These are phyloP conservation scores for Dexiosoma caninum DNA, from an alignment of 2,888 invertebrate species.

Conservation along the genomic window DNA sequence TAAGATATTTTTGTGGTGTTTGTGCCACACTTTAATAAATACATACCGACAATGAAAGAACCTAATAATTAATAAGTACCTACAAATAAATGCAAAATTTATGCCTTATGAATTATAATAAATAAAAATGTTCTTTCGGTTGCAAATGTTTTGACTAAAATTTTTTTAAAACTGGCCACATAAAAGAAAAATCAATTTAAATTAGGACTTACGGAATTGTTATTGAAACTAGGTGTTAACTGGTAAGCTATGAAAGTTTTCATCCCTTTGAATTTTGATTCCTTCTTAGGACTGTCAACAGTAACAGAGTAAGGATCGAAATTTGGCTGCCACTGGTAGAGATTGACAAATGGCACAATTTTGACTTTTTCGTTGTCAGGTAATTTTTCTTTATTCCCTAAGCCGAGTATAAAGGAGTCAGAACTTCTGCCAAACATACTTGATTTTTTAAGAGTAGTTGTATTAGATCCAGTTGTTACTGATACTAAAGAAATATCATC, in stretches of 20 bases:
- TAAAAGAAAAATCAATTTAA: not conserved
- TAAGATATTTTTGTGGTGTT: no score
- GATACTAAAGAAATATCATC: slow-evolving; percentile 79
- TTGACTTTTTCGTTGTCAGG: slow-evolving; percentile 85
- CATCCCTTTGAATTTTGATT: slow-evolving; percentile 96
- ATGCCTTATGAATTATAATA: no score
- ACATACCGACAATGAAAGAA: no score
- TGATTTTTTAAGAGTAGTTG: slow-evolving; percentile 83
- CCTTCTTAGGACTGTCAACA: slow-evolving; percentile 97
- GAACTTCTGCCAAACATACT: slow-evolving; percentile 94
- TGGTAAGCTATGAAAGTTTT: slow-evolving; percentile 99
- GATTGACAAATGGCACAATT: slow-evolving; percentile 85
- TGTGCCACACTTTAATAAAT: no score
- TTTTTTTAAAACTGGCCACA: no score
- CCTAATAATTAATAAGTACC: no score
- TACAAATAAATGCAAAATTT: no score
- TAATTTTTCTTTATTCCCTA: slow-evolving; percentile 82
- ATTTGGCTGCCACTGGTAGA: slow-evolving; percentile 87
- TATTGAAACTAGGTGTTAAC: slow-evolving; percentile 95
- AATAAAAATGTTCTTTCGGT: no score
- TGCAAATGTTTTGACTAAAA: no score
- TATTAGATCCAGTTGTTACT: slow-evolving; percentile 64
- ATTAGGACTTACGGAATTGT: slow-evolving; percentile 91
- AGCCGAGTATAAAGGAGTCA: slow-evolving; percentile 92
- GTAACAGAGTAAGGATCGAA: slow-evolving; percentile 88